phyloP scores from a whole-genome alignment of 1,140 invertebrate genomes.

The Helicoverpa zea region DNA sequence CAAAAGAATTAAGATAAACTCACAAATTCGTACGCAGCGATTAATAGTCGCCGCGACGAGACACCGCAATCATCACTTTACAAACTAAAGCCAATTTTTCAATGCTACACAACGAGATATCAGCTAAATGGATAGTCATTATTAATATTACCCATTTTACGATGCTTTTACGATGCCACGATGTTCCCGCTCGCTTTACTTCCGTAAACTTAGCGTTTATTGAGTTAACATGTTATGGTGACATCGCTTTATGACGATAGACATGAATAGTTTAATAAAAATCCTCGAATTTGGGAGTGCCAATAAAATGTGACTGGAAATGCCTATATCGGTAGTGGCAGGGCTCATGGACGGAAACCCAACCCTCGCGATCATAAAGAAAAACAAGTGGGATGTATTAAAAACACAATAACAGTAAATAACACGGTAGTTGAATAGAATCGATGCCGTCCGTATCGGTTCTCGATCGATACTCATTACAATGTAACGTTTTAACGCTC shows the following conservation, averaged over 20 bases:
- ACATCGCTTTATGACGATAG: conserved; percentile 45
- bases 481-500: conserved; percentile 61
- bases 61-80: conserved; percentile 57
- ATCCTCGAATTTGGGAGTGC: conserved; percentile 43
- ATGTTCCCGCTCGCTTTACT: conserved; percentile 53
- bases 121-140: conserved; percentile 61
- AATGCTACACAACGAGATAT: conserved; percentile 53
- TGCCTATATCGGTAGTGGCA: neutral
- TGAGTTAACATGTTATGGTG: conserved; percentile 53
- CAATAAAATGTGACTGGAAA: conserved; percentile 34
- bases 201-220: conserved; percentile 60
- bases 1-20: conserved; percentile 44
- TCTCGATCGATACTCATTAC: conserved; percentile 51
- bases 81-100: conserved; percentile 52
- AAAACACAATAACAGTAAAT: conserved; percentile 56
- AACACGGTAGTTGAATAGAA: conserved; percentile 54
- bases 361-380: conserved; percentile 31
- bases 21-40: conserved; percentile 36
- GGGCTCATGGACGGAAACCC: conserved; percentile 20
- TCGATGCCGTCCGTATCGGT: conserved; percentile 48
- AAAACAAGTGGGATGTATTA: conserved; percentile 47
- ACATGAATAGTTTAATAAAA: conserved; percentile 54
- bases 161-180: conserved; percentile 54
- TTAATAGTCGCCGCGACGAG: conserved; percentile 34
- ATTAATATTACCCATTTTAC: conserved; percentile 68